Evolutionary conservation across 2,888 invertebrate genomes (phyloP), one percentile per base, ranked within the genome.

Genomic region (Erebia aethiops): DNA sequence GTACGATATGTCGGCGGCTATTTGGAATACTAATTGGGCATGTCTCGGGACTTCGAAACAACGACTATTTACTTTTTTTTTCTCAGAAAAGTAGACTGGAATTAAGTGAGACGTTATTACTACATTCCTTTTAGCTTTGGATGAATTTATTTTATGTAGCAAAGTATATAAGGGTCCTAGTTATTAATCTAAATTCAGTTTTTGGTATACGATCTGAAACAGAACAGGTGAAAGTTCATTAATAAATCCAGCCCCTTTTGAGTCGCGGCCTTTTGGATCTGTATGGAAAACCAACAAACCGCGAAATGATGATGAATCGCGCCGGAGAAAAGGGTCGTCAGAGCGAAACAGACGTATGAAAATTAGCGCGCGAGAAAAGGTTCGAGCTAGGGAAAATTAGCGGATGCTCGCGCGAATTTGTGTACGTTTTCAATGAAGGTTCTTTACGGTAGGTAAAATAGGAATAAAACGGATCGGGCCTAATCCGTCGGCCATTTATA

Each of bases 271-370:
- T 71, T 71, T 76, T 74, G 71, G 67, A 75, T 74, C 65, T 93
- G 90, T 92, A 93, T 93, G 85, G 88, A 88, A 90, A 91, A 87
- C 84, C 93, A 93, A 87, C 86, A 89, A 93, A 92, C 91, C 93
- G 93, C 88, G 88, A 93, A 94, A 94, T 86, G 91, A 94, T 93
- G 94, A 94, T 93, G 93, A 93, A 94, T 94, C 87, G 92, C 82
- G 82, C 80, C 79, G 77, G 82, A 84, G 85, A 86, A 87, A 90
- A 89, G 91, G 88, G 88, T 87, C 86, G 85, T 77, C 76, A 78
- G 85, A 90, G 79, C 72, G 89, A 85, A 85, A 90, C 78, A 79
- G 82, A 72, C 71, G 76, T 78, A 82, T 69, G 74, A 70, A 67
- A 63, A 67, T 46, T 75, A n/a, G 63, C 73, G 78, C 46, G 87